Evolutionary conservation across 2,113 vertebrate genomes (phyloP).

Genomic region (Eclectus roratus): DNA sequence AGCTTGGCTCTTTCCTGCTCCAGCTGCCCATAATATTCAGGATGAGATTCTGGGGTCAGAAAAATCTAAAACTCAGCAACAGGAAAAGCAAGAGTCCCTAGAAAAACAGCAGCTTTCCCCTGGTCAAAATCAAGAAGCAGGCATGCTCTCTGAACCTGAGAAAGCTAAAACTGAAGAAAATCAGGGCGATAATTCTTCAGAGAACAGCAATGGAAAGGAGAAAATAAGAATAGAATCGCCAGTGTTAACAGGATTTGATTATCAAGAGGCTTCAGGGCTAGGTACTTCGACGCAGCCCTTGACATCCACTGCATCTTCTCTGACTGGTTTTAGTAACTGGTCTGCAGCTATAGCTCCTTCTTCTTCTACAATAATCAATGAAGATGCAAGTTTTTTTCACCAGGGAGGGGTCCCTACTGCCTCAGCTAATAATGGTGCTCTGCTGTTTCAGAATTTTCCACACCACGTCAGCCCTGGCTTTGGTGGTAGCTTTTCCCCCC

Average conservation of each 20-base stretch:
- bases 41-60: slow-evolving; percentile 98
- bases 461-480: slow-evolving; percentile 95
- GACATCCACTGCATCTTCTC: slow-evolving; percentile 91
- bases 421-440: slow-evolving; percentile 91
- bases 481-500: slow-evolving; percentile 94
- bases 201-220: slow-evolving; percentile 88
- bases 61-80: slow-evolving; percentile 94
- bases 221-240: slow-evolving; percentile 94
- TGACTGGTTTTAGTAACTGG: slow-evolving; percentile 98
- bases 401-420: slow-evolving; percentile 86
- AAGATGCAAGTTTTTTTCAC: slow-evolving; percentile 97
- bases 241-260: slow-evolving; percentile 93
- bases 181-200: slow-evolving; percentile 86
- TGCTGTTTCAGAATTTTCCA: slow-evolving; percentile 98
- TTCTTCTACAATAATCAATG: slow-evolving; percentile 92
- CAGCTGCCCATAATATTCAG: slow-evolving; percentile 95
- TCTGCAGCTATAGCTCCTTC: slow-evolving; percentile 94
- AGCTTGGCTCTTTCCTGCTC: slow-evolving; percentile 95
- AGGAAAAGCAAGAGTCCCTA: slow-evolving; percentile 92
- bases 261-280: slow-evolving; percentile 92
- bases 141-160: slow-evolving; percentile 89
- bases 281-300: slow-evolving; percentile 90
- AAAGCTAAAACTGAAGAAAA: slow-evolving; percentile 86
- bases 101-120: slow-evolving; percentile 94
- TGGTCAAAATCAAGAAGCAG: slow-evolving; percentile 87